A percentile compares a stretch with the other conserved stretches of the same genome.
phyloP scores from a whole-genome alignment of 64 coral and sea anemone genomes.

The Acropora yongei region DNA sequence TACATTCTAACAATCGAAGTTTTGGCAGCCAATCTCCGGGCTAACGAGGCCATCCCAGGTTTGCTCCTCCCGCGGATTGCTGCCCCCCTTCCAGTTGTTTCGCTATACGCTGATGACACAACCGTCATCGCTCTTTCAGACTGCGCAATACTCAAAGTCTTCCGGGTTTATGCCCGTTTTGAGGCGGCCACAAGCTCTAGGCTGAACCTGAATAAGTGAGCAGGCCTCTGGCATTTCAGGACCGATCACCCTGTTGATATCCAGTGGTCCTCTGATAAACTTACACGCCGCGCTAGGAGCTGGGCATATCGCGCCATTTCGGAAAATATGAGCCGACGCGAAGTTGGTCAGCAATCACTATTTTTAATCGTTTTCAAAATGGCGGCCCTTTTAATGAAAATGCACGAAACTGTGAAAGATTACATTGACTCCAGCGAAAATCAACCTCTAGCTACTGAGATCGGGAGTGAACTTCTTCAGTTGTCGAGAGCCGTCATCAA shows the following conservation, averaged over 20 bases:
- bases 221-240: neutral
- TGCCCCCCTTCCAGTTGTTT: neutral
- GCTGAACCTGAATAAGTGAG: neutral
- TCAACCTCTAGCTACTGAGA: slow-evolving; percentile 23
- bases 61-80: neutral
- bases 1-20: neutral
- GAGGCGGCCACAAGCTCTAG: neutral
- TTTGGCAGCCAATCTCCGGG: neutral
- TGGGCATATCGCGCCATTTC: slow-evolving; percentile 18
- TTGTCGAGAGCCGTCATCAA: slow-evolving; percentile 37
- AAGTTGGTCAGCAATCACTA: slow-evolving; percentile 24
- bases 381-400: neutral
- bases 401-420: slow-evolving; percentile 23
- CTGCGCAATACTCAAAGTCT: neutral
- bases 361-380: slow-evolving; percentile 10
- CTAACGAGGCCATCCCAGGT: neutral
- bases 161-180: neutral
- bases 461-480: neutral
- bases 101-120: neutral
- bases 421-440: slow-evolving; percentile 27
- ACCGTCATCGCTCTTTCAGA: neutral
- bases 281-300: neutral
- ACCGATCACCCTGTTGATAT: neutral
- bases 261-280: neutral
- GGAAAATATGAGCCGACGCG: neutral